These are phyloP conservation scores for Griposia aprilina DNA, from an alignment of 2,888 invertebrate genomes.

Conservation along the genomic window DNA sequence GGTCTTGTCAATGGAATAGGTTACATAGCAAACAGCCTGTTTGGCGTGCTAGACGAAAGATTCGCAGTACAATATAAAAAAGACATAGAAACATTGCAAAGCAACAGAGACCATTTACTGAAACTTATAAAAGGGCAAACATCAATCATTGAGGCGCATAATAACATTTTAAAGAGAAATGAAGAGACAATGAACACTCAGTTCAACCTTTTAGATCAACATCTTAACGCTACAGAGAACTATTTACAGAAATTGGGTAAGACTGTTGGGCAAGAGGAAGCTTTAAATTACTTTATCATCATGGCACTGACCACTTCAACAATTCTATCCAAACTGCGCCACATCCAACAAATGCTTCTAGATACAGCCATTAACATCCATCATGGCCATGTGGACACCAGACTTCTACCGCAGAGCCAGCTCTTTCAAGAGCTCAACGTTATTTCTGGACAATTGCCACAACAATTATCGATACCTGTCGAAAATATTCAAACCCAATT, in stretches of 20 bases:
- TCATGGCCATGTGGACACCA: constrained; percentile 8
- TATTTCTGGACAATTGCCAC: neutral
- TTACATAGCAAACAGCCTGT: no score
- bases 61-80: no score
- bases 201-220: neutral
- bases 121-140: neutral
- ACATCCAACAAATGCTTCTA: no score
- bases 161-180: constrained; percentile 3
- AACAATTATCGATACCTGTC: neutral
- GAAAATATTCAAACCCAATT: neutral
- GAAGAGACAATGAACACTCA: neutral
- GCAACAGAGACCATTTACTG: neutral
- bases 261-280: no score
- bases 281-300: no score
- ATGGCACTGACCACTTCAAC: no score
- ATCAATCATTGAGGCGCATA: neutral
- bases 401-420: constrained; percentile 1
- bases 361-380: constrained; percentile 3
- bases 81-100: no score
- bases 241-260: no score
- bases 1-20: no score
- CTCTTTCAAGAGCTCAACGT: constrained; percentile 1
- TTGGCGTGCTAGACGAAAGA: no score
- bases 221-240: no score
- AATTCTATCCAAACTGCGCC: no score